Base-by-base conservation (phyloP, 2,797 vertebrate species). In the Catharus ustulatus region DNA sequence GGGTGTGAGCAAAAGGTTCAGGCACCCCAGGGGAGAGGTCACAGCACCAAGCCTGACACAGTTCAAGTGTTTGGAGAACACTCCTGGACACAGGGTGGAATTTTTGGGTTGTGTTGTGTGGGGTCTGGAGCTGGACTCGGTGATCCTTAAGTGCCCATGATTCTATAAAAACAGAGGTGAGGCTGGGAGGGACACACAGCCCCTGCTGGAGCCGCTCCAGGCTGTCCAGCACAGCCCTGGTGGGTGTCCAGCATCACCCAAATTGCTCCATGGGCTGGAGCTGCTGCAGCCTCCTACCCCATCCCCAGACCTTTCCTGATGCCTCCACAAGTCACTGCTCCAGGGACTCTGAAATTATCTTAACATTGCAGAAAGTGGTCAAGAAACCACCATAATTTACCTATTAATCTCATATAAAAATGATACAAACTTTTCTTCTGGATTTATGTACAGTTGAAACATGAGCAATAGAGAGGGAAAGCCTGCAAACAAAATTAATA, bases 401-500 rank as follows among this genome's bases (percentile, higher is more conserved):
- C 38, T 55, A 27, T 24, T 62, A 38, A 57, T 59, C 19, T 66
- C 20, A 36, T 52, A 13, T 13, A n/a, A 79, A 84, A 49, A 61
- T 51, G 61, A 59, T 49, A 46, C 11, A 21, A 13, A 46, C 7
- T 38, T 85, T 48, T 68, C 42, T 59, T 75, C 23, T 29, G 26
- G 40, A 16, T 83, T 82, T 51, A n/a, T 9, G 17, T 11, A 7
- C 12, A 32, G 48, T 10, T 61, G 46, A 80, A 92, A 68, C 5
- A 24, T 1, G 1, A 86, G 67, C 24, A 59, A 51, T 10, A 46
- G 46, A 34, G 23, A 9, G 24, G n/a, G 22, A 19, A 84, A 86
- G 43, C 61, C 84, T 77, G 54, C 59, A 68, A 92, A 92, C 26
- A 79, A 73, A 94, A 90, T 45, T 18, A 84, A 51, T 42, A 42